phyloP scores from a whole-genome alignment of 2,113 vertebrate species.

The Poicephalus gulielmi region DNA sequence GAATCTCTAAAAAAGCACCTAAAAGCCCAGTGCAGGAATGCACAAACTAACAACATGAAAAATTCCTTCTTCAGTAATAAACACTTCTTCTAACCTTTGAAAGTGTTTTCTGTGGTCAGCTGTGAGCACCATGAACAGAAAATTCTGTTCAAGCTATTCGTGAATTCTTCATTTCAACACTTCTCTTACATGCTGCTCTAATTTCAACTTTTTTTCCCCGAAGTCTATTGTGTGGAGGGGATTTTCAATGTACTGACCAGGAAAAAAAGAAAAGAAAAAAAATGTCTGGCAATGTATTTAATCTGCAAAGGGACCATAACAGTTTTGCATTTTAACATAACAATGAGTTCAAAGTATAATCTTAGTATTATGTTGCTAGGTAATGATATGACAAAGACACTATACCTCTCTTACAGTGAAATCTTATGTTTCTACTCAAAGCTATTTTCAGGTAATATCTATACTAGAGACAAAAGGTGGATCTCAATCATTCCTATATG shows the following conservation, averaged over 20 bases:
- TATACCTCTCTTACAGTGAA: not conserved
- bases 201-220: fast-evolving
- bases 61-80: not conserved
- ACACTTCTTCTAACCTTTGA: not conserved
- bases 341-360: not conserved
- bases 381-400: not conserved
- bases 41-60: not conserved
- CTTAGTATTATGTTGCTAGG: not conserved
- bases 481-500: not conserved
- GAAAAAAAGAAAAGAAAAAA: not conserved
- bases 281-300: not conserved
- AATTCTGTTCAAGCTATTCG: not conserved
- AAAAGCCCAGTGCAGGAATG: not conserved
- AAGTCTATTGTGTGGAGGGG: not conserved
- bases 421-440: conserved; percentile 13
- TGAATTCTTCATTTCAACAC: not conserved
- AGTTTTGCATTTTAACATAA: not conserved
- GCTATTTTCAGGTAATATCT: not conserved
- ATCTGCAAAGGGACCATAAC: not conserved
- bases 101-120: not conserved
- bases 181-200: not conserved
- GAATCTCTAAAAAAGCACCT: not conserved
- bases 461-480: not conserved
- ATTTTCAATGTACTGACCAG: not conserved
- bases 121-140: not conserved